Conservation (phyloP, 1,140 invertebrate species). For the Bilobella aurantiaca region DNA sequence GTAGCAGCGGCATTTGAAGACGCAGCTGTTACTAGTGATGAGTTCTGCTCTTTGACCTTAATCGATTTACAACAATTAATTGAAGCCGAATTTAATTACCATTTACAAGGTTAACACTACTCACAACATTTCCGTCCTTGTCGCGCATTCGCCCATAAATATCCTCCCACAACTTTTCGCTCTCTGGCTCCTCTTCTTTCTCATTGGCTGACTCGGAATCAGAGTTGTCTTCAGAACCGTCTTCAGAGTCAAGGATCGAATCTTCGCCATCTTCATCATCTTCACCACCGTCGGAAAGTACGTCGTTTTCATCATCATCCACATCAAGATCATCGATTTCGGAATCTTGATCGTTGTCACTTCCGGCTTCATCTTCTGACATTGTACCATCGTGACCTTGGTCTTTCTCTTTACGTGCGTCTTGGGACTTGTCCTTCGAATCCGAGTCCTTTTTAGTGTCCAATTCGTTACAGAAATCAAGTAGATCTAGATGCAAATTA, state of each 20-base stretch:
- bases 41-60: background rate
- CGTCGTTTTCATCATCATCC: constrained; percentile 29
- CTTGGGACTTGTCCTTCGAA: constrained; percentile 16
- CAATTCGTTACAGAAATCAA: constrained; percentile 55
- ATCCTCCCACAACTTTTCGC: constrained; percentile 67
- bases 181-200: constrained; percentile 29
- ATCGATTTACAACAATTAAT: no score
- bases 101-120: constrained; percentile 39
- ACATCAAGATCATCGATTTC: background rate
- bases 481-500: constrained; percentile 47
- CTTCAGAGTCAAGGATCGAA: constrained; percentile 34
- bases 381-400: no score
- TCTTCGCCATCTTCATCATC: constrained; percentile 24
- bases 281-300: constrained; percentile 25
- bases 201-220: constrained; percentile 22
- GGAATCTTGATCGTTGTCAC: constrained; percentile 21
- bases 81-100: no score
- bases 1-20: background rate
- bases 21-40: background rate
- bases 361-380: constrained; percentile 39
- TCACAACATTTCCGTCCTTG: constrained; percentile 64
- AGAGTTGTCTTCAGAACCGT: constrained; percentile 26
- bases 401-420: no score
- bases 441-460: constrained; percentile 52
- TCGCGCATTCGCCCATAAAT: constrained; percentile 82